Evolutionary conservation across 2,113 vertebrate species (phyloP).

Genomic region (Deroptyus accipitrinus): DNA sequence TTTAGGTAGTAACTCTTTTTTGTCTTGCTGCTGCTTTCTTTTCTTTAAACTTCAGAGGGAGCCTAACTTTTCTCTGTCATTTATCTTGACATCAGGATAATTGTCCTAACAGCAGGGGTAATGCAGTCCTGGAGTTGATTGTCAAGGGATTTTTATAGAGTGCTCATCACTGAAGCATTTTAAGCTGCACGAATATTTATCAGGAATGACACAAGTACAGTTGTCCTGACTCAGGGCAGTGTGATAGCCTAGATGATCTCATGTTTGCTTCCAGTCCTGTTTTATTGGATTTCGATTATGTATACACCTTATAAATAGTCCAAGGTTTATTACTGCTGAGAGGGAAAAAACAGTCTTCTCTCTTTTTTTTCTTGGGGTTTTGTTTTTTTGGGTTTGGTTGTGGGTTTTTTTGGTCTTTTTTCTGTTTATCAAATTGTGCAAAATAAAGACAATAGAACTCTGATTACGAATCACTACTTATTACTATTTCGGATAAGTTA

Average conservation of each 20-base stretch:
- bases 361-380: too few species aligned
- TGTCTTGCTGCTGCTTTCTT: not conserved
- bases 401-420: not conserved
- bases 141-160: conserved; percentile 28
- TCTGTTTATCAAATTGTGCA: not conserved
- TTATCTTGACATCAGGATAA: conserved; percentile 12
- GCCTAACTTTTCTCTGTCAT: not conserved
- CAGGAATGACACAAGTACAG: not conserved
- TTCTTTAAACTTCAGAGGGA: not conserved
- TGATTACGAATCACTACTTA: not conserved
- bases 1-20: not conserved
- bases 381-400: too few species aligned
- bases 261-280: conserved; percentile 31
- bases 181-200: not conserved
- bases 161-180: conserved; percentile 11
- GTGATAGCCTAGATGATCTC: conserved; percentile 34
- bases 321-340: not conserved
- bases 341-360: not conserved
- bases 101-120: conserved; percentile 2
- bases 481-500: not conserved
- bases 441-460: not conserved
- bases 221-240: conserved; percentile 45
- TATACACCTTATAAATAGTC: not conserved
- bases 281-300: conserved; percentile 41
- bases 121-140: not conserved